Evolutionary conservation across 2,113 vertebrate genomes (phyloP), one percentile per base, ranked within the genome.

Genomic region (Tetrao urogallus): DNA sequence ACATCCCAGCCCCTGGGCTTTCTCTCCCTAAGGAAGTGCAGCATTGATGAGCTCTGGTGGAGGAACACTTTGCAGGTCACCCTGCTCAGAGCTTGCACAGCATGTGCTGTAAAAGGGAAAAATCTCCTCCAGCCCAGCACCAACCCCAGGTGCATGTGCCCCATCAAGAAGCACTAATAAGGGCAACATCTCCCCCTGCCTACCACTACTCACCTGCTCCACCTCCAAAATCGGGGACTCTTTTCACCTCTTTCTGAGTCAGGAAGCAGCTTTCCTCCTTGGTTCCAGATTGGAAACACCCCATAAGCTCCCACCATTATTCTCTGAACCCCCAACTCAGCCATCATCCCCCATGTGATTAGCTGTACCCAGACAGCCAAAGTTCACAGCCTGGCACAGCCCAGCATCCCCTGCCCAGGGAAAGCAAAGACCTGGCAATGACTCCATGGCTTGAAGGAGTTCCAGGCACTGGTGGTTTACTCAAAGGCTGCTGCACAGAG

Each of bases 221-320:
- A 11, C 47, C 71, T 34, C 54, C 38, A 72, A 82, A 92, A 70
- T 25, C 3, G 0, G 16, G n/a, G 40, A 71, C 27, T 81, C 48
- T 9, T 13, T 79, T 80, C 58, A 42, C 80, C 63, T 61, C 9
- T 69, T 32, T 60, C 15, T 42, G 8, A 38, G 47, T 19, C 60
- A 34, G 66, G 47, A 82, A 74, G 42, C 10, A 27, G 13, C 40
- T 52, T 60, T 85, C 17, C 20, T 47, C 38, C 81, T 58, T 64
- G 19, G 27, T 16, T 80, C 38, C 20, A 20, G 25, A 50, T 60
- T 1, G 0, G 43, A 81, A 13, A 65, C 38, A 47, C 8, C 20
- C 48, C 50, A 42, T 5, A 1, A 10, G 38, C 3, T 4, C 19
- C 30, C 8, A 1, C 3, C 11, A 47, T 45, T 0, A 1, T 6